phyloP scores from a whole-genome alignment of 2,113 vertebrate genomes.

The Alosa alosa region DNA sequence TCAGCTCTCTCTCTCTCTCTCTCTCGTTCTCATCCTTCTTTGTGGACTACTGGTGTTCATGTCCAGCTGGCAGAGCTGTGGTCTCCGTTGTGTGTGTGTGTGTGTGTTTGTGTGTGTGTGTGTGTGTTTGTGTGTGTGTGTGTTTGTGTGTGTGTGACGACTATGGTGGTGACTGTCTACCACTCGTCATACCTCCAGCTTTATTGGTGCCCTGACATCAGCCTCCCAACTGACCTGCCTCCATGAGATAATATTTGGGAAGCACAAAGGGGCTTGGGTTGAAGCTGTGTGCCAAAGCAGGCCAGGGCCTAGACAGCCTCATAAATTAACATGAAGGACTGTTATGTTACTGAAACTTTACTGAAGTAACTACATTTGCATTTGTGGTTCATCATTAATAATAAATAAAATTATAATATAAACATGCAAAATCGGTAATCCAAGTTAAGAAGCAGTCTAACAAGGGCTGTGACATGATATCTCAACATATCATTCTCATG shows the following conservation, averaged over 20 bases:
- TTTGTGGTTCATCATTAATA: background rate
- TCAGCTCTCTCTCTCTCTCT: background rate
- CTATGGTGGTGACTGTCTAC: constrained; percentile 39
- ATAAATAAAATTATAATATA: background rate
- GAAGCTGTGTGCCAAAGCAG: constrained; percentile 27
- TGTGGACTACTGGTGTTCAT: background rate
- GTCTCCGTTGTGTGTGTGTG: constrained; percentile 28
- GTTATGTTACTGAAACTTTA: background rate
- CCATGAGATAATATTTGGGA: constrained; percentile 68
- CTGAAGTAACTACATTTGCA: background rate
- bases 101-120: background rate
- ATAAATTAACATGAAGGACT: background rate
- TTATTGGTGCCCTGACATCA: constrained; percentile 74
- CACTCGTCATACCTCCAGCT: constrained; percentile 52
- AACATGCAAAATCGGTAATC: background rate
- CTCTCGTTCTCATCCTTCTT: background rate
- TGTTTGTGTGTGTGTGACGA: background rate
- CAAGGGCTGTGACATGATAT: background rate
- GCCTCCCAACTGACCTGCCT: constrained; percentile 52
- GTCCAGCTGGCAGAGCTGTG: constrained; percentile 50
- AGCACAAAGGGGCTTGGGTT: constrained; percentile 61
- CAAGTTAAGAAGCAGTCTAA: background rate
- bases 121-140: background rate
- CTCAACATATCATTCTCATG: background rate
- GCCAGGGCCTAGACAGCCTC: background rate